Base-by-base conservation (phyloP, 2,797 vertebrate genomes). In the Intellagama lesueurii region DNA sequence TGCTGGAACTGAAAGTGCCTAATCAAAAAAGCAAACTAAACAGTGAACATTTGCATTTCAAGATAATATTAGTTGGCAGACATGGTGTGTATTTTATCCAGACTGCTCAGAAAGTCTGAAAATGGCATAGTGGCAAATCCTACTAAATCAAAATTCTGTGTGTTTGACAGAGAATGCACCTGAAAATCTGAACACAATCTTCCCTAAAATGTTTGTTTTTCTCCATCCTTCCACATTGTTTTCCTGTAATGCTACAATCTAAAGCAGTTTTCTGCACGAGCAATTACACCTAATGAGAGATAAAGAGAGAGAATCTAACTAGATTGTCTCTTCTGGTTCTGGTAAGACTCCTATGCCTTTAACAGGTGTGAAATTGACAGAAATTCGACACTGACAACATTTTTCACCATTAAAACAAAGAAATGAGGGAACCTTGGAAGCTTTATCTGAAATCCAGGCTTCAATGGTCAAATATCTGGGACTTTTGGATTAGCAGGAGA, bases 21-120 rank as follows among this genome's bases (percentile, higher is more conserved):
- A 93, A 95, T 95, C 94, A 95, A 89, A 92, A 95, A 87, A 91
- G 88, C 90, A 94, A 95, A 95, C 94, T 90, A 88, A 94, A 96
- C 91, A 88, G 47, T 88, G 93, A 95, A 94, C 64, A 72, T 94
- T 90, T 91, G 81, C 84, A 19, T 94, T 95, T 88, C 12, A 32
- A 89, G 95, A 90, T 80, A 90, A 86, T 92, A 92, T 95, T 94
- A 92, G 87, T 90, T 92, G 95, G n/a, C 91, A 96, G 92, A 87
- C 82, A 90, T 90, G 91, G 79, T 92, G 47, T 94, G 81, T 84
- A 77, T 95, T 96, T 92, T 91, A 92, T 91, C 89, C 95, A 92
- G 89, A 87, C 75, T 89, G 87, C 90, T 95, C 64, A 91, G 91
- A 96, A 91, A 94, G 91, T 88, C 87, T 93, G 89, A 90, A 93